Evolutionary conservation across 1,140 invertebrate genomes (phyloP).

Genomic region (Asbolus verrucosus): DNA sequence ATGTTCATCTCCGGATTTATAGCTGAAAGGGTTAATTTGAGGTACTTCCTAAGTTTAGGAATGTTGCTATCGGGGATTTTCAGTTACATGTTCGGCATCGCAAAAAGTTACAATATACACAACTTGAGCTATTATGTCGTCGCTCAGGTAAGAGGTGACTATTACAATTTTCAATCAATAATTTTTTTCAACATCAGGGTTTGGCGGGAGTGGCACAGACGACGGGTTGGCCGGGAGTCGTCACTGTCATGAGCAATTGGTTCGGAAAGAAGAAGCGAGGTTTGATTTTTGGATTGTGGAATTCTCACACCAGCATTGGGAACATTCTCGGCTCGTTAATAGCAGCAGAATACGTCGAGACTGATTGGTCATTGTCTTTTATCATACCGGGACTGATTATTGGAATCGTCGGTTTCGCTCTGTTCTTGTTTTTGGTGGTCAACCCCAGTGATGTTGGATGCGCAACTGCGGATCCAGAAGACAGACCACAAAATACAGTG

Average conservation of each 20-base stretch:
- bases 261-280: slow-evolving; percentile 93
- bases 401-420: slow-evolving; percentile 78
- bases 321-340: slow-evolving; percentile 89
- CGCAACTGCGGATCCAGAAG: slow-evolving; percentile 62
- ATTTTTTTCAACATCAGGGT: slow-evolving; percentile 68
- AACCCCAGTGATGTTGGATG: slow-evolving; percentile 82
- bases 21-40: slow-evolving; percentile 90
- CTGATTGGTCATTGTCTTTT: slow-evolving; percentile 92
- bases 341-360: slow-evolving; percentile 86
- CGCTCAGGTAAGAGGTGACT: slow-evolving; percentile 77
- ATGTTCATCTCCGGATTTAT: slow-evolving; percentile 94
- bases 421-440: slow-evolving; percentile 89
- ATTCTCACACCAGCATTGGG: slow-evolving; percentile 95
- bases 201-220: slow-evolving; percentile 89
- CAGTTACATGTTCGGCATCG: slow-evolving; percentile 91
- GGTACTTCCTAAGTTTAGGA: slow-evolving; percentile 90
- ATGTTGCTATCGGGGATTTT: slow-evolving; percentile 92
- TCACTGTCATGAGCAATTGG: slow-evolving; percentile 95
- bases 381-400: slow-evolving; percentile 93
- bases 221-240: slow-evolving; percentile 92
- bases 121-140: slow-evolving; percentile 86
- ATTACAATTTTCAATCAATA: too few species aligned
- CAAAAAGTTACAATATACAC: slow-evolving; percentile 86
- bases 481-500: neutral
- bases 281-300: slow-evolving; percentile 96